phyloP scores from a whole-genome alignment of 1,140 invertebrate species.

The Drosophila mauritiana region DNA sequence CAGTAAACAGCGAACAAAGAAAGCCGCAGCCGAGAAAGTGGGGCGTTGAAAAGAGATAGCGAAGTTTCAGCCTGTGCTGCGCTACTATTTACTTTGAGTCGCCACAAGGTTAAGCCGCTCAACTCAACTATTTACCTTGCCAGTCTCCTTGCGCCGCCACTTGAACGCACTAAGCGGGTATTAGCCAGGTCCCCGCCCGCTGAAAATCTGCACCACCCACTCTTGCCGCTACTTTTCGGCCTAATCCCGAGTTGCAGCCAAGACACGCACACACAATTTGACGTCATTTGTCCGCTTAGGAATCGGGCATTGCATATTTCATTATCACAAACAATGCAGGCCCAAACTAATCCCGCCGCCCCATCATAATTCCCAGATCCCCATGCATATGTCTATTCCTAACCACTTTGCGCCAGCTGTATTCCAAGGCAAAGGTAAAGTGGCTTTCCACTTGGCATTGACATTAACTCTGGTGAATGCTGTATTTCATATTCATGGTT shows the following conservation, averaged over 20 bases:
- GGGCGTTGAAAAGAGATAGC: neutral
- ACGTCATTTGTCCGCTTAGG: slow-evolving; percentile 61
- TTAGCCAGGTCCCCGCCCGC: neutral
- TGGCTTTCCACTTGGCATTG: slow-evolving; percentile 48
- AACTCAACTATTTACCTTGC: slow-evolving; percentile 69
- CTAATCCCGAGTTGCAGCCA: slow-evolving; percentile 27
- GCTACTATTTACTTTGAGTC: slow-evolving; percentile 68
- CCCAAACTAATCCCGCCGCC: slow-evolving; percentile 38
- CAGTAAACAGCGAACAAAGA: slow-evolving; percentile 45
- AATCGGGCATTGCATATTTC: slow-evolving; percentile 39
- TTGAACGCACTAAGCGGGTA: slow-evolving; percentile 65
- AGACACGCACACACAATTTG: slow-evolving; percentile 61
- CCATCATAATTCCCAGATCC: slow-evolving; percentile 16
- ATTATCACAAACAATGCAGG: slow-evolving; percentile 53
- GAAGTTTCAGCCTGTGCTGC: slow-evolving; percentile 23
- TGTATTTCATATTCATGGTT: slow-evolving; percentile 13
- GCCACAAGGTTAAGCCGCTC: slow-evolving; percentile 72
- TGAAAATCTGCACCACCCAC: neutral
- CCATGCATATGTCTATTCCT: neutral
- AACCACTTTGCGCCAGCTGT: neutral
- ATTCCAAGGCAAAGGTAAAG: slow-evolving; percentile 60
- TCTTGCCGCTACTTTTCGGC: neutral
- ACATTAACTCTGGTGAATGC: slow-evolving; percentile 45
- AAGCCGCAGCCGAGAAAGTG: slow-evolving; percentile 26
- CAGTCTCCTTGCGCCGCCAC: slow-evolving; percentile 39